A percentile compares a stretch with the other conserved stretches of the same genome.
Conservation (phyloP, 2,888 invertebrate species). For the Mesoligia furuncula region DNA sequence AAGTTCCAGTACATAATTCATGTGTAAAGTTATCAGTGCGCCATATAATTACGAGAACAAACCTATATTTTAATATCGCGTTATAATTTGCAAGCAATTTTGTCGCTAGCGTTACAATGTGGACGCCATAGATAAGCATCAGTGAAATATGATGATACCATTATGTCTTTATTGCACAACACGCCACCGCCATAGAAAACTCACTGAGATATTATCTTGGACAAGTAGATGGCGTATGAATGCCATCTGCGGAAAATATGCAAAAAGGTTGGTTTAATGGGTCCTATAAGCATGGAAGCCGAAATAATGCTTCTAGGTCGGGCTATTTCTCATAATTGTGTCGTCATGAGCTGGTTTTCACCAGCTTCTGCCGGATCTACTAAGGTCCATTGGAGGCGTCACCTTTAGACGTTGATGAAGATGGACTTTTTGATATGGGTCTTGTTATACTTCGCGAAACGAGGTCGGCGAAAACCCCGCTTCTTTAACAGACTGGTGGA, state of each 20-base stretch:
- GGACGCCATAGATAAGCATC: conserved; percentile 66
- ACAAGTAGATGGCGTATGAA: conserved; percentile 33
- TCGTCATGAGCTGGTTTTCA: neutral
- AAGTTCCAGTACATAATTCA: conserved; percentile 56
- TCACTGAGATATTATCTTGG: conserved; percentile 53
- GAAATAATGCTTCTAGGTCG: conserved; percentile 8
- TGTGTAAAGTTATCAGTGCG: conserved; percentile 62
- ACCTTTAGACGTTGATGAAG: neutral
- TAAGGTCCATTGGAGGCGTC: neutral
- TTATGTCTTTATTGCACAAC: conserved; percentile 69
- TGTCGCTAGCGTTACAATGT: conserved; percentile 68
- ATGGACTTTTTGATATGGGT: neutral
- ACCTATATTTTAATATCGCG: conserved; percentile 70
- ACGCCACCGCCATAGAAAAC: conserved; percentile 59
- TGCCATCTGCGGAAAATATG: conserved; percentile 34
- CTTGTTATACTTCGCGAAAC: neutral
- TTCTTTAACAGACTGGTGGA: neutral
- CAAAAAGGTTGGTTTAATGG: neutral
- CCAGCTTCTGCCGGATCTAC: neutral
- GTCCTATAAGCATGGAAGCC: neutral
- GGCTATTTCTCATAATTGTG: conserved; percentile 14
- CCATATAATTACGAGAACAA: conserved; percentile 69
- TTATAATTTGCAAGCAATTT: conserved; percentile 70
- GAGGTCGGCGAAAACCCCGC: neutral
- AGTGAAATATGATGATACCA: conserved; percentile 69